phyloP scores from a whole-genome alignment of 2,797 vertebrate species.

The Anolis apletophallus region DNA sequence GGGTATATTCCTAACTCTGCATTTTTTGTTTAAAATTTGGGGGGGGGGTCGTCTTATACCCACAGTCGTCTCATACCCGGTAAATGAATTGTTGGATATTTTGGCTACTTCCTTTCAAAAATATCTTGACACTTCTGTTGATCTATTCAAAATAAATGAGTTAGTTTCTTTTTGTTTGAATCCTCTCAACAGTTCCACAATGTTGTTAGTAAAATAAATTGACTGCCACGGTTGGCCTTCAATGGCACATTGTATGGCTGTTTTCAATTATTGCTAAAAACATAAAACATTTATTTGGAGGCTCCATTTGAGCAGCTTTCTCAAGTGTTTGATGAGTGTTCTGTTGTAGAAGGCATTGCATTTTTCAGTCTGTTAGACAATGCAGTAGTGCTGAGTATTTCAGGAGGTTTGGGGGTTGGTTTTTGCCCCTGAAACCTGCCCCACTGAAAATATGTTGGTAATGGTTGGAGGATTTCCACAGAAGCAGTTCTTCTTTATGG shows the following conservation, averaged over 20 bases:
- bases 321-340: background rate
- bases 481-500: too few species aligned
- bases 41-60: too few species aligned
- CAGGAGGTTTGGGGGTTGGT: too few species aligned
- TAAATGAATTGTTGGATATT: background rate
- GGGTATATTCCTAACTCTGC: too few species aligned
- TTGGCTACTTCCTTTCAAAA: background rate
- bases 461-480: too few species aligned
- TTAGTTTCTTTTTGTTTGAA: background rate
- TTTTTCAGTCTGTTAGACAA: too few species aligned
- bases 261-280: background rate
- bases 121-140: background rate
- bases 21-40: too few species aligned
- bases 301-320: background rate
- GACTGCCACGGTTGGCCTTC: background rate
- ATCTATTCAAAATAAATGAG: background rate
- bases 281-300: background rate
- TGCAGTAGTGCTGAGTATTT: too few species aligned
- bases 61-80: too few species aligned
- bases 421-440: too few species aligned
- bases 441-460: too few species aligned
- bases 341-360: too few species aligned
- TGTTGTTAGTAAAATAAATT: background rate
- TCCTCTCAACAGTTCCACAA: background rate
- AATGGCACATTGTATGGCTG: background rate